These are phyloP conservation scores for Muscicapa striata DNA, from an alignment of 2,797 vertebrate genomes.

Conservation along the genomic window DNA sequence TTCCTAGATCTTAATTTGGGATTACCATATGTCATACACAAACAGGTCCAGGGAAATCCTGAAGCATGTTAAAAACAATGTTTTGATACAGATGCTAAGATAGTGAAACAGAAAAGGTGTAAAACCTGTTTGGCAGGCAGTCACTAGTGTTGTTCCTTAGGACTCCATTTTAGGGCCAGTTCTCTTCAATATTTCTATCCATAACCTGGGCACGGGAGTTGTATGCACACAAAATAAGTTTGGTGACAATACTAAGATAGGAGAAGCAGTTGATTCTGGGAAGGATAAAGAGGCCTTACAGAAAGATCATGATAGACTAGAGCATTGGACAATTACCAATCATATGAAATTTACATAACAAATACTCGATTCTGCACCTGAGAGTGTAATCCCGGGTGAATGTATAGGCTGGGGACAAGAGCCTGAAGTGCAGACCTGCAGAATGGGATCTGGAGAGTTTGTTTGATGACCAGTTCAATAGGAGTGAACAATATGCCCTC, in stretches of 20 bases:
- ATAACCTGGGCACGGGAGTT: not conserved
- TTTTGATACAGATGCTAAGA: not conserved
- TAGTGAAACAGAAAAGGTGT: not conserved
- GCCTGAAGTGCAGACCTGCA: not conserved
- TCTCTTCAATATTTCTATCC: not conserved
- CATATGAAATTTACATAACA: not conserved
- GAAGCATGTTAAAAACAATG: not conserved
- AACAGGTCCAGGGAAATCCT: not conserved
- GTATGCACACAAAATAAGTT: not conserved
- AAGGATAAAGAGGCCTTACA: not conserved
- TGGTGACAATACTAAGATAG: not conserved
- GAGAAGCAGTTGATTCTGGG: not conserved
- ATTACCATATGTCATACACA: not conserved
- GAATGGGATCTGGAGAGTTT: not conserved
- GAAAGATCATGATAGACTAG: not conserved
- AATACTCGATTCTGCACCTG: not conserved
- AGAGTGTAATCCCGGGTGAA: not conserved
- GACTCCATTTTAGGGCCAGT: not conserved
- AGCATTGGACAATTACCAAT: not conserved
- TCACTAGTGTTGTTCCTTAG: not conserved
- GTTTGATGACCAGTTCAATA: not conserved
- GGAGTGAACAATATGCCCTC: not conserved
- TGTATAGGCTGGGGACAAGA: rapidly evolving
- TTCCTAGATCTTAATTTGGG: not conserved
- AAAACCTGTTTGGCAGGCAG: not conserved